Evolutionary conservation across 2,113 vertebrate genomes (phyloP), one percentile per base, ranked within the genome.

Genomic region (Larimichthys polyactis): DNA sequence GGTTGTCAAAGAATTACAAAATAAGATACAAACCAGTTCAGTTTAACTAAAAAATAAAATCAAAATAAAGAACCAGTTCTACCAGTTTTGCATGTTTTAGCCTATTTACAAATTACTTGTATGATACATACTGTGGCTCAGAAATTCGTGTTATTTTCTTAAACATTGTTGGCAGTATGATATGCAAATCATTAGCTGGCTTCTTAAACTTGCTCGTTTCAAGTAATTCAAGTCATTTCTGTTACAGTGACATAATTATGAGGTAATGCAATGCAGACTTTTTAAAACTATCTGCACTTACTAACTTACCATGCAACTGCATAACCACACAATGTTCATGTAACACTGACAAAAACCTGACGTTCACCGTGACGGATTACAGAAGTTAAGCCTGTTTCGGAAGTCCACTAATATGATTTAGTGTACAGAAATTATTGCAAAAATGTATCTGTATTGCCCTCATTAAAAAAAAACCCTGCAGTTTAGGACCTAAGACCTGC

Each of bases 181-280:
- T 11, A 68, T 75, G 24, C 7, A 75, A 64, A 68, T 75, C 10
- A 36, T 44, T 36, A 16, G 32, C n/a, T 8, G 32, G 44, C 57
- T 54, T n/a, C 51, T 29, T 44, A 62, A 54, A 72, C 29, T 44
- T 16, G 22, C 55, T 46, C 63, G 16, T 67, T 81, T 68, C 71
- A 51, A 80, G 63, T 58, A 7, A 52, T 24, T 69, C 36, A 63
- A 70, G 63, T 51, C 4, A 40, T 49, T 49, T 67, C 19, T 62
- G n/a, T 29, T 22, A 70, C 27, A 58, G 32, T 62, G 22, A 71
- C 0, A 52, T 12, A 9, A 8, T 78, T 43, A 40, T 12, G 46
- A 36, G 46, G 51, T 55, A 64, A 55, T 24, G 43, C 27, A 51
- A 36, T 49, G 27, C 14, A 44, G 22, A 36, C 22, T 17, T 22